A percentile compares a stretch with the other conserved stretches of the same genome.
These are phyloP conservation scores for Nycticryphes semicollaris DNA, from an alignment of 2,113 vertebrate genomes.

Conservation along the genomic window DNA sequence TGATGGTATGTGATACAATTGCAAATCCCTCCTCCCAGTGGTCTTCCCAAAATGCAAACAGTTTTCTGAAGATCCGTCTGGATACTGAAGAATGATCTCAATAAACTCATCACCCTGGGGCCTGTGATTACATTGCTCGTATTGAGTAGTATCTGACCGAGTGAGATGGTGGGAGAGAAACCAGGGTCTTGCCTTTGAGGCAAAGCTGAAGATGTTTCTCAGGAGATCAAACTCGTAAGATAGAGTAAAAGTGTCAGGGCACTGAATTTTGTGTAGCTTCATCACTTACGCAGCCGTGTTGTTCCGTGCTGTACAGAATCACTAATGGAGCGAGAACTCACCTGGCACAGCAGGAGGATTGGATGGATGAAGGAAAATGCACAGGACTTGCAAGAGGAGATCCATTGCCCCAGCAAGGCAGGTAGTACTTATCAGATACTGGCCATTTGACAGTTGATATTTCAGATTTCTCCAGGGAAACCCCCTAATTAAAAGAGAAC, in stretches of 20 bases:
- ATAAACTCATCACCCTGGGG: neutral
- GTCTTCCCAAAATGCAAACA: neutral
- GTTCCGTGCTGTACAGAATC: neutral
- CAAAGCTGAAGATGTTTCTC: neutral
- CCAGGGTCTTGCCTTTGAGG: neutral
- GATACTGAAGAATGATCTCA: neutral
- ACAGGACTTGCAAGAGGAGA: neutral
- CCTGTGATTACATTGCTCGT: neutral
- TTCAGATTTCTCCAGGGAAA: neutral
- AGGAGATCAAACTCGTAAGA: rapidly evolving
- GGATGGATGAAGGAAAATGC: neutral
- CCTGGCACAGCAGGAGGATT: neutral
- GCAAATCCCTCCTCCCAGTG: neutral
- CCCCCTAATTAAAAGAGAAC: neutral
- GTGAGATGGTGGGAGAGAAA: neutral
- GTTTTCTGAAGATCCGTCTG: neutral
- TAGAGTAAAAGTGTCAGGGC: neutral
- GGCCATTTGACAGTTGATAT: neutral
- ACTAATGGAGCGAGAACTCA: neutral
- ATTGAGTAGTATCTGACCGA: rapidly evolving
- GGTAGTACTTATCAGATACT: neutral
- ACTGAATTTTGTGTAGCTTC: neutral
- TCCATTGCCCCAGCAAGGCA: neutral
- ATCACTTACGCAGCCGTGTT: neutral
- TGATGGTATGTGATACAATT: neutral